phyloP scores from a whole-genome alignment of 2,888 invertebrate species.

The Drosophila testacea region DNA sequence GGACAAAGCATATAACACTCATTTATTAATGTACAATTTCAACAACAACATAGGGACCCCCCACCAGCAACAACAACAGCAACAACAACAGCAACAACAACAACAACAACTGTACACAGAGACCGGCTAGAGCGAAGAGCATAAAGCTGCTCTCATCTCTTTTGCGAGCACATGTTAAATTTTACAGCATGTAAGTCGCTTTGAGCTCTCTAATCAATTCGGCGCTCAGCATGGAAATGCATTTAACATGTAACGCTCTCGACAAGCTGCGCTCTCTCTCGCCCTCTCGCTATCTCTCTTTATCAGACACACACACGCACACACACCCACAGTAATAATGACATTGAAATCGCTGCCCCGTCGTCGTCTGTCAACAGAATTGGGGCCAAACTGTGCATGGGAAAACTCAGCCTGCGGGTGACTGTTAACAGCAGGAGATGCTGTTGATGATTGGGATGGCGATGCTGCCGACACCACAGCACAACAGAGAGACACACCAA shows the following conservation, averaged over 20 bases:
- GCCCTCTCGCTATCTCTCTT: slow-evolving; percentile 11
- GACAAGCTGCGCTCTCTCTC: slow-evolving; percentile 7
- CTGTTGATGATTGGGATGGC: slow-evolving; percentile 34
- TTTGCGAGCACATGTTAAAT: slow-evolving; percentile 47
- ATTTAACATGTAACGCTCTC: slow-evolving; percentile 54
- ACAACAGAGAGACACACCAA: slow-evolving; percentile 19
- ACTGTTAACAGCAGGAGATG: slow-evolving; percentile 64
- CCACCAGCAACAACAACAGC: slow-evolving; percentile 17
- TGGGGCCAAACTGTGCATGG: slow-evolving; percentile 45
- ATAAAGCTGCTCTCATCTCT: slow-evolving; percentile 25
- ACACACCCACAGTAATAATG: slow-evolving; percentile 58
- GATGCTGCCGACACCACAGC: slow-evolving; percentile 31
- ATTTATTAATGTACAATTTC: slow-evolving; percentile 79
- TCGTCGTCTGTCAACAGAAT: slow-evolving; percentile 69
- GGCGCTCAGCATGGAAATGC: slow-evolving; percentile 43
- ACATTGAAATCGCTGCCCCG: slow-evolving; percentile 68
- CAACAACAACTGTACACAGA: slow-evolving; percentile 22
- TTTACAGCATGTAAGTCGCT: slow-evolving; percentile 56
- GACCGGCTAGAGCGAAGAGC: slow-evolving; percentile 51
- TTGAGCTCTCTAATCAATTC: slow-evolving; percentile 68
- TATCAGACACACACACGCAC: slow-evolving; percentile 12
- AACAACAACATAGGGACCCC: slow-evolving; percentile 47
- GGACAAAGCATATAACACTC: slow-evolving; percentile 80
- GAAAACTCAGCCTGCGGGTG: slow-evolving; percentile 48
- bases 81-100: slow-evolving; percentile 17